Base-by-base conservation (phyloP, 2,113 vertebrate species). In the Macquaria australasica region DNA sequence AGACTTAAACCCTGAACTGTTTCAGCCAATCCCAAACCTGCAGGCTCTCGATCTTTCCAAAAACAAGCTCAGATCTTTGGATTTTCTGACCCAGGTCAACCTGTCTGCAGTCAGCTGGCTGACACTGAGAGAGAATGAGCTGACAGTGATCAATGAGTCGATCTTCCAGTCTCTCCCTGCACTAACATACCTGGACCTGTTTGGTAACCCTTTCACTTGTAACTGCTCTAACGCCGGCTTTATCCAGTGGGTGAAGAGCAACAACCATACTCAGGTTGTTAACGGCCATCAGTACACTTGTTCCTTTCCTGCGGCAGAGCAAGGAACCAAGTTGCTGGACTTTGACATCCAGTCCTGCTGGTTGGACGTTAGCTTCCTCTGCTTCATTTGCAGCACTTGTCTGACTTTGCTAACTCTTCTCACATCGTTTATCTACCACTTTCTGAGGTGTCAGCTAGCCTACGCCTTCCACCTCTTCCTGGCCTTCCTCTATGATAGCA, bases 381-480 rank as follows among this genome's bases (percentile, higher is more conserved):
- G 80, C 76, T 94, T 87, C 69, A 28, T 94, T 6, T 86, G 55
- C 73, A 91, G 80, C 79, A 82, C 68, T 23, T 31, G 70, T 14
- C 12, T 87, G 1, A 72, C 92, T 37, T 39, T 77, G 2, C 5
- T 88, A 4, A 83, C 88, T 16, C 53, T 95, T 45, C 10, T 91
- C 43, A 28, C 51, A 5, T 87, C 86, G 8, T 90, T 92, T 23
- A 41, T 77, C 56, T 88, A 91, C 78, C 83, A 91, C 63, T 90
- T 91, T 55, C 81, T 94, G 77, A 81, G 51, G 51, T 90, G 89
- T 87, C 87, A 93, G 12, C n/a, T 95, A 11, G 39, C 90, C 43
- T 95, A 94, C 51, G 73, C 77, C 12, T 95, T 90, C 59, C 90
- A 93, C 75, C 87, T 94, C n/a, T 79, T 93, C 55, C 70, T 88